Base-by-base conservation (phyloP, 2,797 vertebrate genomes). In the Bovichtus diacanthus region DNA sequence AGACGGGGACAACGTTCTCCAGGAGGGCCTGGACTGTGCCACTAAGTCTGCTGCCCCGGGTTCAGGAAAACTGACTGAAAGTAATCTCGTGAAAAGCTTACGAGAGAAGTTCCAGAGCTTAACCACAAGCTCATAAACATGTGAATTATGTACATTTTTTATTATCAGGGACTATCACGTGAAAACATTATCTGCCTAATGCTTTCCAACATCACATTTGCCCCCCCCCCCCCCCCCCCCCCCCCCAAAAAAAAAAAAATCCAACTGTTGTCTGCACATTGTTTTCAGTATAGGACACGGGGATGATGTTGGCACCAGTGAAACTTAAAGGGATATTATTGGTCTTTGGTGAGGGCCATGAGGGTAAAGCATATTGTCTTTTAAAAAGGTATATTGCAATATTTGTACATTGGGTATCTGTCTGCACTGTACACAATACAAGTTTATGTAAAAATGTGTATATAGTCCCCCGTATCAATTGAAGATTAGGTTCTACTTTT, bases 101-200 rank as follows among this genome's bases (percentile, higher is more conserved):
- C 93, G 96, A 70, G 96, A 97, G 61, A 98, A 96, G 80, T 99
- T 99, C 82, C 97, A 97, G 94, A 97, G 94, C 82, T 93, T 97
- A 18, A 96, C 96, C 25, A 89, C 95, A 18, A 86, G 78, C 78
- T 92, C 65, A 1, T 90, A 74, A 90, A 64, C 49, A 13, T 47
- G 21, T 77, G 62, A 75, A 63, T 29, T 21, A 21, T 83, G 47
- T 76, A 13, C 1, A 63, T 65, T 65, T n/a, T 82, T 74, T 71
- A 60, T 68, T 50, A 51, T 84, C 53, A 77, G 79, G 65, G 85
- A 65, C 64, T 44, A 4, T 74, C 47, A 27, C 2, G 3, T 58
- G 31, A 60, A 76, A 76, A 73, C 63, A 25, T 47, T 27, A 18
- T 50, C 19, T 53, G 13, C 2, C 70, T 50, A 62, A 39, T 55